A percentile compares a stretch with the other conserved stretches of the same genome.
Evolutionary conservation across 2,113 vertebrate genomes (phyloP).

Genomic region (Alethe diademata): DNA sequence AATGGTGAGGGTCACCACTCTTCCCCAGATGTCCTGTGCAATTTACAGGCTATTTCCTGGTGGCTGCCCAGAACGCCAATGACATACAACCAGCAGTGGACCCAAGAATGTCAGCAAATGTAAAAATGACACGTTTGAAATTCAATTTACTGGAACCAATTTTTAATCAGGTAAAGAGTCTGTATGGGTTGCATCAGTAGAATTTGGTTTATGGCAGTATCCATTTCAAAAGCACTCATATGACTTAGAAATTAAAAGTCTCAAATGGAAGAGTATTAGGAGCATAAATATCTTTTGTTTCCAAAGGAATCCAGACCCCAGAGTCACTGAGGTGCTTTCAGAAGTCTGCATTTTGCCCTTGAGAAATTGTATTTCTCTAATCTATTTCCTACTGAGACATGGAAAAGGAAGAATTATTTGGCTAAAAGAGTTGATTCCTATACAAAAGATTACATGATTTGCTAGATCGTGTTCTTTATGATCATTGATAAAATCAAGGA

Average conservation of each 20-base stretch:
- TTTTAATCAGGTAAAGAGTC: conserved; percentile 49
- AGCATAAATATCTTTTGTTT: conserved; percentile 25
- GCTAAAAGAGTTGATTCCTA: conserved; percentile 16
- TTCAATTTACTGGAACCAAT: conserved; percentile 51
- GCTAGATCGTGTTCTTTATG: conserved; percentile 27
- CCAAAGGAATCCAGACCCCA: conserved; percentile 15
- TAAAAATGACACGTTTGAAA: conserved; percentile 45
- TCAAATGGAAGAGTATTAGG: conserved; percentile 26
- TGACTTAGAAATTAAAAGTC: conserved; percentile 1
- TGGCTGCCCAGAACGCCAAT: background rate
- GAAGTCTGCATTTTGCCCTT: conserved; percentile 42
- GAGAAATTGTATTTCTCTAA: conserved; percentile 44
- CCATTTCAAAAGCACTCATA: conserved; percentile 28
- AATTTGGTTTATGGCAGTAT: background rate
- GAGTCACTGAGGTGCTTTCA: conserved; percentile 6
- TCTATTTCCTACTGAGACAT: conserved; percentile 4
- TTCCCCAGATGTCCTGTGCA: background rate
- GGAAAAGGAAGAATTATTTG: conserved; percentile 20
- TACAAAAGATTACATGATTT: conserved; percentile 34
- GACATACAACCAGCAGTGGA: background rate
- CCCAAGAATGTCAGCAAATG: conserved; percentile 13
- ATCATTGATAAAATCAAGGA: conserved; percentile 33
- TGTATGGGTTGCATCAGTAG: conserved; percentile 17
- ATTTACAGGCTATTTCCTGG: conserved; percentile 6
- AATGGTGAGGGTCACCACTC: background rate